Percentiles rank a stretch among this genome's conserved stretches.
Conservation (phyloP, 2,888 invertebrate species). For the Euplagia quadripunctaria region DNA sequence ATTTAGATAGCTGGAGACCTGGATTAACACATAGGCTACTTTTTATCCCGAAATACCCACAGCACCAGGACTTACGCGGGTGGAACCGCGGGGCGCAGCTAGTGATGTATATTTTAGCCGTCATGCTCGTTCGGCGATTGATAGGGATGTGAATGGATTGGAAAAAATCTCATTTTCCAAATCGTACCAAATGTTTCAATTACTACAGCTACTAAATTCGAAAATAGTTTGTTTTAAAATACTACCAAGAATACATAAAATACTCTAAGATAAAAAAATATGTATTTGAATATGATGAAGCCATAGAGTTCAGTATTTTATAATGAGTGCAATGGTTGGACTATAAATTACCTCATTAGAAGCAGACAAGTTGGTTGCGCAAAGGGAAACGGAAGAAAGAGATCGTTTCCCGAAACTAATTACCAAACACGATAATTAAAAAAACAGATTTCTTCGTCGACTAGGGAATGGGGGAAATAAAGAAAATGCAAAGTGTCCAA, state of each 20-base stretch:
- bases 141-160: too few species aligned
- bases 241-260: background rate
- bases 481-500: conserved; percentile 86
- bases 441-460: conserved; percentile 82
- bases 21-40: too few species aligned
- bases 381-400: conserved; percentile 76
- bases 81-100: too few species aligned
- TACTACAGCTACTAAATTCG: background rate
- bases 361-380: conserved; percentile 79
- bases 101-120: background rate
- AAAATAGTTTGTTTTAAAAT: background rate
- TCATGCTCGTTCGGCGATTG: background rate
- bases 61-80: too few species aligned
- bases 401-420: conserved; percentile 86
- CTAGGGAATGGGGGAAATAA: conserved; percentile 78
- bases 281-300: too few species aligned
- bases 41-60: too few species aligned
- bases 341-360: conserved; percentile 84
- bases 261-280: background rate
- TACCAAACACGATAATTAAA: conserved; percentile 87
- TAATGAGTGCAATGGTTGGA: conserved; percentile 56
- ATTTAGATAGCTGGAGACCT: too few species aligned
- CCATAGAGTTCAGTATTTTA: conserved; percentile 7
- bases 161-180: background rate
- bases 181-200: background rate